These are phyloP conservation scores for Telmatherina bonti DNA, from an alignment of 2,797 vertebrate genomes.

Conservation along the genomic window DNA sequence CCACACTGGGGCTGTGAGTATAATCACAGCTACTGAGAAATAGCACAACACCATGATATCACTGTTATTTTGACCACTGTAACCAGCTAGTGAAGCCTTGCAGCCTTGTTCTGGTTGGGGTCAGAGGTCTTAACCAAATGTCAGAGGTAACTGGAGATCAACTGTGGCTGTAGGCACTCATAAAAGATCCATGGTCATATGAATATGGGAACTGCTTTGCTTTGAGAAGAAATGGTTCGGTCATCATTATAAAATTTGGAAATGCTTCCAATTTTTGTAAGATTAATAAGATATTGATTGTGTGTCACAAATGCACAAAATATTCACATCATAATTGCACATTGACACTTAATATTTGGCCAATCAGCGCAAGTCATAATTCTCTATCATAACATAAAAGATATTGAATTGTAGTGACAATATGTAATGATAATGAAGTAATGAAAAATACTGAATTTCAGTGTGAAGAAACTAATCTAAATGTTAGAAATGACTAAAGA, in stretches of 20 bases:
- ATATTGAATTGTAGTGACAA: too few species aligned
- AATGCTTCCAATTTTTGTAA: constrained; percentile 2
- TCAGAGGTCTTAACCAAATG: constrained; percentile 52
- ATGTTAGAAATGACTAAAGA: background rate
- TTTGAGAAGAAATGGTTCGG: constrained; percentile 5
- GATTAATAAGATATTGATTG: background rate
- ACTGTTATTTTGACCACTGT: constrained; percentile 57
- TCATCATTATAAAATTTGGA: background rate
- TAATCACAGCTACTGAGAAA: constrained; percentile 68
- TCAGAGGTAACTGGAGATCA: constrained; percentile 66
- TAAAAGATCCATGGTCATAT: constrained; percentile 41
- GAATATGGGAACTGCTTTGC: constrained; percentile 22
- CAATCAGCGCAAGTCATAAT: background rate
- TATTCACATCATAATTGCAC: background rate
- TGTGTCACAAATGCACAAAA: background rate
- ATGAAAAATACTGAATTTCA: background rate
- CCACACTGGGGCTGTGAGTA: constrained; percentile 77
- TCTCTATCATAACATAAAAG: background rate
- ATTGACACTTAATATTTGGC: background rate
- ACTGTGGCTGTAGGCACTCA: constrained; percentile 51
- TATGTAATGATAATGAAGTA: too few species aligned
- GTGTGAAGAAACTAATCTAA: background rate
- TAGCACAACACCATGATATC: constrained; percentile 46
- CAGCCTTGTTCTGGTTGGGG: constrained; percentile 40
- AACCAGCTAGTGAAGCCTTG: constrained; percentile 50